These are phyloP conservation scores for Thalpophila matura DNA, from an alignment of 2,888 invertebrate genomes.

Conservation along the genomic window DNA sequence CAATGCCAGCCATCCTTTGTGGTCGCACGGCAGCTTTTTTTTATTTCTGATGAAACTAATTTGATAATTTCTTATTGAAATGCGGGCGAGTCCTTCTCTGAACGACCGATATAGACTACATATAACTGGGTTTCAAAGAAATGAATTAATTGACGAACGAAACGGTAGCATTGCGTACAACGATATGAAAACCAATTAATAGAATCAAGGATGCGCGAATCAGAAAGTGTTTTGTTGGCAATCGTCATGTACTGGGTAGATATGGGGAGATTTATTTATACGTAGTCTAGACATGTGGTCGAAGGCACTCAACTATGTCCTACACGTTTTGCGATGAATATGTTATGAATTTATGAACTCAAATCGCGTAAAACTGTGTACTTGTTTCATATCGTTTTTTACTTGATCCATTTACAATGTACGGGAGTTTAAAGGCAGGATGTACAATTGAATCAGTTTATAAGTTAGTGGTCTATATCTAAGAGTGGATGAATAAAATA, in stretches of 20 bases:
- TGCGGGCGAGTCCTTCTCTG: slow-evolving; percentile 68
- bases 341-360: slow-evolving; percentile 35
- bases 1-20: slow-evolving; percentile 88
- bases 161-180: slow-evolving; percentile 61
- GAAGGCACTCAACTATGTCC: slow-evolving; percentile 38
- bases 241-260: slow-evolving; percentile 50
- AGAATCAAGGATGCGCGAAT: slow-evolving; percentile 69
- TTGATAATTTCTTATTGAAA: slow-evolving; percentile 89
- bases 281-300: slow-evolving; percentile 21
- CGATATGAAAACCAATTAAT: slow-evolving; percentile 67
- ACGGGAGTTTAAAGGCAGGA: neutral
- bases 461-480: too few species aligned
- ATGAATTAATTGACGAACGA: slow-evolving; percentile 65
- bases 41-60: slow-evolving; percentile 84
- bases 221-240: slow-evolving; percentile 63
- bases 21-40: slow-evolving; percentile 78
- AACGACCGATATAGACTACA: slow-evolving; percentile 63
- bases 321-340: slow-evolving; percentile 56
- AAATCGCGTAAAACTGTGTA: slow-evolving; percentile 21
- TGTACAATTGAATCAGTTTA: too few species aligned
- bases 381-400: slow-evolving; percentile 4
- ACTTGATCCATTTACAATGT: neutral
- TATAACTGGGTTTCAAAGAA: slow-evolving; percentile 64
- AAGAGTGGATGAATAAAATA: neutral
- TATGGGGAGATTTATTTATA: slow-evolving; percentile 54